These are phyloP conservation scores for Mellivora capensis DNA, from an alignment of 2,113 vertebrate genomes.

Conservation along the genomic window DNA sequence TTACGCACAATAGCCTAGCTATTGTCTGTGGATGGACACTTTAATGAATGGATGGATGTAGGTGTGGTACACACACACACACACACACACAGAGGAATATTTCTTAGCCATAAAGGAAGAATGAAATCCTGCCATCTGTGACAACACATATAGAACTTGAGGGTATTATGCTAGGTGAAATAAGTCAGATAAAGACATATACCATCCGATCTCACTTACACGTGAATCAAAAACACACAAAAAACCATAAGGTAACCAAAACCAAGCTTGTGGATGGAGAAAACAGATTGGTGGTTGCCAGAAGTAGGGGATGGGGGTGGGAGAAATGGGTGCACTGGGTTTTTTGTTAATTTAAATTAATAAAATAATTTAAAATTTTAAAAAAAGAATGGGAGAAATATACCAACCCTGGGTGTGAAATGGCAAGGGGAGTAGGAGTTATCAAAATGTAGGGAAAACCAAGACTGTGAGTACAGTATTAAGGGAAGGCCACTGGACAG, in stretches of 20 bases:
- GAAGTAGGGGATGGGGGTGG: not conserved
- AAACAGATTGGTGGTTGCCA: not conserved
- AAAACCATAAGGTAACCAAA: not conserved
- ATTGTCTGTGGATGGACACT: not conserved
- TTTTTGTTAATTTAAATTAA: not conserved
- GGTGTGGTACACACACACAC: not conserved
- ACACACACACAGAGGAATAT: not conserved
- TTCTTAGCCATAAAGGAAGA: not conserved
- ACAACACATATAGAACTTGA: not conserved
- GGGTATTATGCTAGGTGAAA: not conserved
- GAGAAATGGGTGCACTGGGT: not conserved
- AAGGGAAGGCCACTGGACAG: too few species aligned
- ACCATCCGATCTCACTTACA: not conserved
- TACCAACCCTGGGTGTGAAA: not conserved
- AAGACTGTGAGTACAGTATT: not conserved
- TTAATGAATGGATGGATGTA: not conserved
- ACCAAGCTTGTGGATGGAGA: not conserved
- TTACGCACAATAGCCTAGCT: not conserved
- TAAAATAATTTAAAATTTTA: not conserved
- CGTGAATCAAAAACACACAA: not conserved
- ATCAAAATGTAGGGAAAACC: not conserved
- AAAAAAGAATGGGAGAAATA: not conserved
- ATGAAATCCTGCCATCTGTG: not conserved
- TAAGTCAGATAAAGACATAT: not conserved
- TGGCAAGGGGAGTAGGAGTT: rapidly evolving